Base-by-base conservation (phyloP, 2,888 invertebrate genomes). In the Palloptera scutellata region DNA sequence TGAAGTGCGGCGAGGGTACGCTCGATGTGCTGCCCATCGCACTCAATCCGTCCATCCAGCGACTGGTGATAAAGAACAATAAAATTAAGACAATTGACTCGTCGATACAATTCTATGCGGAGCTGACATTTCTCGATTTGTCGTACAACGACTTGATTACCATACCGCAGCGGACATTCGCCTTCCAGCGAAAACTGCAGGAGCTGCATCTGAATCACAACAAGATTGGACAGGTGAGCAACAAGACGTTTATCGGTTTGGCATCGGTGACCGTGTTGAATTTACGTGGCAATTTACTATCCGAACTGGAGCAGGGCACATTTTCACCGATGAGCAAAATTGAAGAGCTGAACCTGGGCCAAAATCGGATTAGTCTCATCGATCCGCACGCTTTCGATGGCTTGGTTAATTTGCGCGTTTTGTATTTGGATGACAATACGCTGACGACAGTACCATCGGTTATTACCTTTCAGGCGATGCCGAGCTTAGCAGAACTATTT, bases 21-120 rank as follows among this genome's bases (percentile, higher is more conserved):
- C 88, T 96, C 70, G 95, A 95, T 86, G 94, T 95, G 64, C 89
- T 96, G 70, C 96, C 96, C 70, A 96, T 96, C 78, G 93, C 95
- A 2, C 87, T 96, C 72, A 96, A 96, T 86, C 97, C 97, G 52
- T 92, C 93, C 77, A 94, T 95, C 72, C 93, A 93, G 81, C 88
- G 94, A 64, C 89, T 95, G 77, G 92, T 94, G 75, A 89, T 95
- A 71, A 90, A 91, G 78, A 93, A 92, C 84, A 95, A 95, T 84
- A 91, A 91, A 79, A 94, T 95, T 78, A 94, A 93, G 83, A 93
- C 92, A 15, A 92, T 95, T 74, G 95, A 95, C 84, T 93, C 93
- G 60, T 93, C 94, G 30, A 92, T 95, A 85, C 93, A 93, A 81
- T 95, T 95, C 86, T 95, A 95, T 85, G 90, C 91, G 0, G 94